Evolutionary conservation across 2,888 invertebrate genomes (phyloP).

Genomic region (Watsonalla binaria): DNA sequence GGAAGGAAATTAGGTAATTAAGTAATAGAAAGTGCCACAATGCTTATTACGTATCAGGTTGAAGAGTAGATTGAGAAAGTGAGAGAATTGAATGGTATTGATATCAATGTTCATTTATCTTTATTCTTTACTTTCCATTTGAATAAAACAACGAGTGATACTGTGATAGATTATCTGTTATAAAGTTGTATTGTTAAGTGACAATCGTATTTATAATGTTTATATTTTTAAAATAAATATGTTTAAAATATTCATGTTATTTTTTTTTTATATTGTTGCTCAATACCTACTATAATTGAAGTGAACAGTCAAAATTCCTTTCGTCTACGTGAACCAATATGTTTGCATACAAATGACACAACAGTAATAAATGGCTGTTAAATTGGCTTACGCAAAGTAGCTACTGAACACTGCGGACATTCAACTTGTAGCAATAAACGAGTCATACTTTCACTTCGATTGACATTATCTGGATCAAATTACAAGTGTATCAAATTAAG

Average conservation of each 20-base stretch:
- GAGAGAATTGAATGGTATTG: slow-evolving; percentile 23
- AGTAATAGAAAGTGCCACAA: slow-evolving; percentile 56
- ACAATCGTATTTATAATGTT: slow-evolving; percentile 24
- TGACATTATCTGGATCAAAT: slow-evolving; percentile 8
- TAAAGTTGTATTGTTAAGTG: slow-evolving; percentile 10
- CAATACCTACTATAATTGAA: too few species aligned
- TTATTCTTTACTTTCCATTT: slow-evolving; percentile 10
- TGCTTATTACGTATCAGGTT: slow-evolving; percentile 19
- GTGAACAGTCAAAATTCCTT: background rate
- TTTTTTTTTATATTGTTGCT: too few species aligned
- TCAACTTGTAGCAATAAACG: slow-evolving; percentile 42
- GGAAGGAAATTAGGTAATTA: slow-evolving; percentile 23
- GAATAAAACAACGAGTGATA: slow-evolving; percentile 29
- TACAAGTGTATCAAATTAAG: slow-evolving; percentile 1
- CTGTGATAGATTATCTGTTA: slow-evolving; percentile 58
- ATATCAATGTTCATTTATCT: slow-evolving; percentile 22
- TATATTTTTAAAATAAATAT: slow-evolving; percentile 26
- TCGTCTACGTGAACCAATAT: background rate
- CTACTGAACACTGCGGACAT: slow-evolving; percentile 38
- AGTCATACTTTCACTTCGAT: slow-evolving; percentile 60
- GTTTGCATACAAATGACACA: background rate
- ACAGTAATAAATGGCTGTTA: background rate
- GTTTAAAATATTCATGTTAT: slow-evolving; percentile 5
- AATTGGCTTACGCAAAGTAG: slow-evolving; percentile 9
- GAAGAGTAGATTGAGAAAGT: slow-evolving; percentile 26